Percentiles rank a stretch among this genome's conserved stretches.
Conservation (phyloP, 2,888 invertebrate species). For the Ashinkailepas kermadecensis region DNA sequence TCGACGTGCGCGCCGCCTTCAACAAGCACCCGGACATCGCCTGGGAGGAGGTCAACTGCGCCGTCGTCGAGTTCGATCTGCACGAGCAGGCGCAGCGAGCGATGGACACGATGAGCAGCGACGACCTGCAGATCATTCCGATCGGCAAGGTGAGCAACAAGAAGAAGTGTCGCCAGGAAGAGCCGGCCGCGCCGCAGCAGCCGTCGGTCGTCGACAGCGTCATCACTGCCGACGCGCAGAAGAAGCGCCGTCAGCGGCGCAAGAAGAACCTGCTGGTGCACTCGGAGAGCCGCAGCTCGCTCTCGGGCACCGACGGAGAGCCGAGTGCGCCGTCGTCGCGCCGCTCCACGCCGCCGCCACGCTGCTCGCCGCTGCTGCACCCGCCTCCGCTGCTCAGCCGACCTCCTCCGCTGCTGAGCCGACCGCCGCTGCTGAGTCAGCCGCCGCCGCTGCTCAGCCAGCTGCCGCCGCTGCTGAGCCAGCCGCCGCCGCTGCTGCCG, state of each 20-base stretch:
- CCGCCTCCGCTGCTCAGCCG: background rate
- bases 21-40: slow-evolving; percentile 82
- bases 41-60: slow-evolving; percentile 58
- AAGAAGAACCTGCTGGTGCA: slow-evolving; percentile 1
- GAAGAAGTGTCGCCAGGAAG: slow-evolving; percentile 23
- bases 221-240: background rate
- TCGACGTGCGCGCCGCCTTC: slow-evolving; percentile 82
- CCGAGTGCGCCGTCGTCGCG: background rate
- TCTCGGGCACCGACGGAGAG: slow-evolving; percentile 21
- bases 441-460: slow-evolving; percentile 21
- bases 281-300: slow-evolving; percentile 17
- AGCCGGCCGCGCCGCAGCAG: background rate
- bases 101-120: slow-evolving; percentile 47
- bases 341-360: background rate
- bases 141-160: slow-evolving; percentile 36
- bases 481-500: slow-evolving; percentile 19
- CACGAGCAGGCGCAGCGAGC: slow-evolving; percentile 79
- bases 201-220: too few relatives aligned
- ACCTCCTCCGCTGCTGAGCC: background rate
- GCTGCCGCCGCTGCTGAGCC: slow-evolving; percentile 35
- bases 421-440: background rate
- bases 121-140: slow-evolving; percentile 39
- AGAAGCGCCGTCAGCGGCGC: slow-evolving; percentile 24
- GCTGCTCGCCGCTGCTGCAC: background rate
- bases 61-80: slow-evolving; percentile 81